These are phyloP conservation scores for Rhagoletis pomonella DNA, from an alignment of 1,140 invertebrate genomes.

Conservation along the genomic window DNA sequence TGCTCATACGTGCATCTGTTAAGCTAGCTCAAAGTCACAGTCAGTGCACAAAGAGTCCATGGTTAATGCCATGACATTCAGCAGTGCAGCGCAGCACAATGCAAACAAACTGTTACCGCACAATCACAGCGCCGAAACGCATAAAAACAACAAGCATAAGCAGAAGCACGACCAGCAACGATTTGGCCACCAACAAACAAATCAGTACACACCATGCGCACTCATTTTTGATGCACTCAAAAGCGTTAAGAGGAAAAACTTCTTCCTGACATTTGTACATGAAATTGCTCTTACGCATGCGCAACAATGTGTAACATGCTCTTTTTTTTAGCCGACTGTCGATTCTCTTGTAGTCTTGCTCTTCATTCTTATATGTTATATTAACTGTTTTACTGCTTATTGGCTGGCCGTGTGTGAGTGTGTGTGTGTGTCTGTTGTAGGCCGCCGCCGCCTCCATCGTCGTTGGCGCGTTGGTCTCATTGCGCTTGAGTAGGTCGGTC, in stretches of 20 bases:
- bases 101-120: conserved; percentile 59
- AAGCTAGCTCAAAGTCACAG: conserved; percentile 67
- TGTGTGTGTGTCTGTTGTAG: neutral
- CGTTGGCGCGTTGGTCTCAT: conserved; percentile 56
- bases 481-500: conserved; percentile 75
- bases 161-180: neutral
- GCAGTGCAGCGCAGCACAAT: conserved; percentile 35
- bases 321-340: neutral
- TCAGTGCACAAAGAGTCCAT: conserved; percentile 65
- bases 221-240: neutral
- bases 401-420: neutral
- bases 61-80: conserved; percentile 56
- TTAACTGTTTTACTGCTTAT: conserved; percentile 34
- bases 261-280: too few relatives aligned
- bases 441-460: neutral
- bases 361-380: neutral
- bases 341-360: neutral
- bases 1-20: neutral
- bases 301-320: neutral
- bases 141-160: neutral
- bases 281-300: conserved; percentile 18
- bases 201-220: neutral
- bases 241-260: neutral
- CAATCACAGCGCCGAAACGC: conserved; percentile 40
- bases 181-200: neutral